Base-by-base conservation (phyloP, 1,140 invertebrate genomes). In the Listronotus oregonensis region DNA sequence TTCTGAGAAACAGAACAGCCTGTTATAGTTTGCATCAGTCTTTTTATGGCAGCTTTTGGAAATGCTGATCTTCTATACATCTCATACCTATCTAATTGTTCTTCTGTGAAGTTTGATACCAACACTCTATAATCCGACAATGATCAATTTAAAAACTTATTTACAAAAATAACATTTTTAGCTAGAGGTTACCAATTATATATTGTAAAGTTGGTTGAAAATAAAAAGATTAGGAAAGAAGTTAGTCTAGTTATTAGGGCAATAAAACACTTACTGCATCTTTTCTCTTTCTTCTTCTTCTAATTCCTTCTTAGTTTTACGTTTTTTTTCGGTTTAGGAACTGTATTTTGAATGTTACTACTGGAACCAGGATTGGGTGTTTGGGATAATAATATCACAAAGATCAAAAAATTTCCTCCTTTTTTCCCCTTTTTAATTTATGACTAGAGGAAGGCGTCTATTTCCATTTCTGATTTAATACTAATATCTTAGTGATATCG, bases 31-130 rank as follows among this genome's bases (percentile, higher is more conserved):
- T 99, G 96, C 94, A 99, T 98, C 73, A 96, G 84, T 66, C 96
- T 86, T 82, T 98, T 98, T 42, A 99, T 95, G 5, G 96, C 91
- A 49, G 96, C 95, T 83, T 98, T 99, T 0, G 97, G 97, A 82
- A 99, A 99, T 3, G 96, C 95, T 14, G 94, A 90, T 76, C 97
- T 83, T 73, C 97, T 84, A 75, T 93, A 99, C 95, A 99, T 98
- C 83, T 99, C 97, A 85, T 99, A 99, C 73, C 96, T 87, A 78
- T 99, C 93, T 14, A 99, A 79, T 78, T 99, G 97, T 72, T 98
- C 96, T 82, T 99, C 96, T 0, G 96, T 97, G 72, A 99, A 99
- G 80, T 99, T 98, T 0, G 97, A 99, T 0, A 99, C 95, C 42
- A 99, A 80, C 55, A 98, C 94, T 80, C 88, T 93, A 75, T 65